Base-by-base conservation (phyloP, 1,140 invertebrate species). In the Cydia strobilella region DNA sequence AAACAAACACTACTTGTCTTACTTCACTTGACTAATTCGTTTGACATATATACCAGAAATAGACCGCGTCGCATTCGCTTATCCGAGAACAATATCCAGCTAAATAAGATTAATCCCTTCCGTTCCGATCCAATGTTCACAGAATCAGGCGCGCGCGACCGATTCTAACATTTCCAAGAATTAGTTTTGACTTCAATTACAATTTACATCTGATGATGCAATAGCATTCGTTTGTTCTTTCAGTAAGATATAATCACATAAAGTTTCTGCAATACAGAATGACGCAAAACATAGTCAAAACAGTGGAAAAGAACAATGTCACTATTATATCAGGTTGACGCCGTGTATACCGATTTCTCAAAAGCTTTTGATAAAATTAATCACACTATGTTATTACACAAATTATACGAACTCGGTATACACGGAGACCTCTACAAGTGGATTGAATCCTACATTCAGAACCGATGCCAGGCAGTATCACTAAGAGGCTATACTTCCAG, bases 81-180 rank as follows among this genome's bases (percentile, higher is more conserved):
- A 69, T 69, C 35, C 18, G n/a, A 18, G 65, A 39, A 35, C 65
- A 69, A 69, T 69, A 69, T 69, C 25, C 31, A 35, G 31, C 27
- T 31, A 69, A 35, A 69, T 69, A 69, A 69, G 65, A 69, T 69
- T 35, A 69, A 69, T 69, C 35, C 31, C 27, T 42, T 35, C 65
- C 65, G 65, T 69, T 69, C 7, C 65, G 31, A 27, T 35, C 27
- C 18, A 69, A 69, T 69, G n/a, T 69, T 35, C 31, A 9, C 65
- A 35, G 31, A 69, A 69, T n/a, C 7, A 18, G 65, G 31, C 15
- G 63, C 13, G 31, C 15, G 63, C 13, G 63, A 69, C 31, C 5
- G 65, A 69, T n/a, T 42, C 31, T 23, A 23, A 23, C 54, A 23
- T 59, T 59, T 59, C 54, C 54, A 59, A 23, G 54, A 59, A 59